A percentile compares a stretch with the other conserved stretches of the same genome.
These are phyloP conservation scores for Dynastes maya DNA, from an alignment of 2,888 invertebrate species.

Conservation along the genomic window DNA sequence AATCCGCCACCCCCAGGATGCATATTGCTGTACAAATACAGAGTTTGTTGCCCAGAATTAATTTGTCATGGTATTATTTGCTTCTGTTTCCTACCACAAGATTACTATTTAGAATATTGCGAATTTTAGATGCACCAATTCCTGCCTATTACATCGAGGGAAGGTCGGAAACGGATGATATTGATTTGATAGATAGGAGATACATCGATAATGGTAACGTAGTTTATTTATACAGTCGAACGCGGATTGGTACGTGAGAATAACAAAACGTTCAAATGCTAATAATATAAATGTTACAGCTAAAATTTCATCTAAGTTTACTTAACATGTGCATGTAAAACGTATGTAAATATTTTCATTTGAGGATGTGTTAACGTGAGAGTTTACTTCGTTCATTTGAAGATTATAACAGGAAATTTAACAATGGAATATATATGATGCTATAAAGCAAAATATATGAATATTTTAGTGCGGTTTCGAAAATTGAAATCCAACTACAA, in stretches of 20 bases:
- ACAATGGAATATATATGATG: background rate
- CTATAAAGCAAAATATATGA: background rate
- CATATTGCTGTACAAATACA: conserved; percentile 78
- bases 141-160: conserved; percentile 33
- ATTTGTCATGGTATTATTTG: conserved; percentile 77
- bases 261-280: background rate
- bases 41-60: conserved; percentile 84
- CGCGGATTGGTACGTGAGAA: background rate
- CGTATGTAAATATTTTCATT: background rate
- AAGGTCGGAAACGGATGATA: conserved; percentile 47
- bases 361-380: conserved; percentile 30
- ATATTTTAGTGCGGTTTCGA: conserved; percentile 3
- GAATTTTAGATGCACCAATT: conserved; percentile 38
- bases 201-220: conserved; percentile 34
- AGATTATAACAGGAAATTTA: conserved; percentile 16
- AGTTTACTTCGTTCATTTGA: conserved; percentile 9
- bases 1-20: conserved; percentile 84
- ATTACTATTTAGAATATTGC: background rate
- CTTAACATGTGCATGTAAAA: conserved; percentile 18
- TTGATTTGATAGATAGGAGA: conserved; percentile 44
- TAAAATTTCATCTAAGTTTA: too few species aligned
- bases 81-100: background rate
- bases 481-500: background rate
- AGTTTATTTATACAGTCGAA: background rate
- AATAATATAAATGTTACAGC: background rate